A percentile compares a stretch with the other conserved stretches of the same genome.
These are phyloP conservation scores for Heliconius hewitsoni DNA, from an alignment of 1,140 invertebrate genomes.

Conservation along the genomic window DNA sequence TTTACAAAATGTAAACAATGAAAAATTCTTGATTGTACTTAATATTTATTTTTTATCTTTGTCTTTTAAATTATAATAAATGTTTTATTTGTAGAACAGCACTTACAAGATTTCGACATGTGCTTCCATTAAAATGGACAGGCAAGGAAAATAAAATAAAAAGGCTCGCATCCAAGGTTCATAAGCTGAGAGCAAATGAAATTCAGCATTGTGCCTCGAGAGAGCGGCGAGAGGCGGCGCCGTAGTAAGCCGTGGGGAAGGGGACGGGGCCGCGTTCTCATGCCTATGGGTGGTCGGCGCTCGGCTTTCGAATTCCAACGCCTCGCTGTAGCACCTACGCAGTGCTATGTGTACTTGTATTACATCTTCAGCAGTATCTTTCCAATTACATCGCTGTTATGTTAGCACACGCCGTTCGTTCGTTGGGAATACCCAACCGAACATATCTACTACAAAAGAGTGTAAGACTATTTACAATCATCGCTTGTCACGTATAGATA, in stretches of 20 bases:
- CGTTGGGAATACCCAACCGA: not conserved
- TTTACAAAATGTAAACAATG: not conserved
- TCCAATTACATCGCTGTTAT: slow-evolving; percentile 24
- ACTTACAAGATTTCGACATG: slow-evolving; percentile 29
- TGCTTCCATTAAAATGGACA: slow-evolving; percentile 35
- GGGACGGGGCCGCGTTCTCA: slow-evolving; percentile 72
- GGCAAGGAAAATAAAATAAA: slow-evolving; percentile 51
- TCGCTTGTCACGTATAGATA: slow-evolving; percentile 63
- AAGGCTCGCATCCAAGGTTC: slow-evolving; percentile 59
- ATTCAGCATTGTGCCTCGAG: slow-evolving; percentile 74
- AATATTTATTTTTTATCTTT: not conserved
- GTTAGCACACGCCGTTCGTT: not conserved
- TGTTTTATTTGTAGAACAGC: not conserved
- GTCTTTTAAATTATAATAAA: not conserved
- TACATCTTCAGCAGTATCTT: slow-evolving; percentile 23
- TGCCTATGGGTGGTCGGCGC: slow-evolving; percentile 79
- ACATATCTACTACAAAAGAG: not conserved
- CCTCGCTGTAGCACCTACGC: slow-evolving; percentile 77
- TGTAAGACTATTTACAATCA: slow-evolving; percentile 19
- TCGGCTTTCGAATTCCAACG: slow-evolving; percentile 80
- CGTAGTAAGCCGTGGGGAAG: slow-evolving; percentile 66
- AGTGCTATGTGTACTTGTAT: slow-evolving; percentile 50
- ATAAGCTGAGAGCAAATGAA: slow-evolving; percentile 70
- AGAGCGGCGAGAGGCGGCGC: slow-evolving; percentile 70
- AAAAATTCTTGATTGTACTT: not conserved